These are phyloP conservation scores for Morbakka virulenta DNA, from an alignment of 30 jellyfish, hydroid and myxozoan genomes.

Conservation along the genomic window DNA sequence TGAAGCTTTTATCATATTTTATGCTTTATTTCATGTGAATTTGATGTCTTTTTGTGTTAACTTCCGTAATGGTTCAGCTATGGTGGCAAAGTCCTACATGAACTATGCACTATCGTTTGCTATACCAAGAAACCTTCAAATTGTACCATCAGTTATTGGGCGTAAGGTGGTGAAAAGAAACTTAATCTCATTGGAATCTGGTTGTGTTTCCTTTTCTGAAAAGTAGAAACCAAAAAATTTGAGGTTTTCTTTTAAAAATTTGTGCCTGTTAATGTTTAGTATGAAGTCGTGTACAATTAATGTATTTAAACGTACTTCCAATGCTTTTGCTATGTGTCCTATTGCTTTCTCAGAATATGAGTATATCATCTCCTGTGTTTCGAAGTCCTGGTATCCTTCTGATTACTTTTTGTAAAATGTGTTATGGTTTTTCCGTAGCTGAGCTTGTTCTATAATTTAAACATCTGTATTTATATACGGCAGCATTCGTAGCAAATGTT, in stretches of 20 bases:
- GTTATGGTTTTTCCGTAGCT: constrained; percentile 36
- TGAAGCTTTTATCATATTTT: too few species aligned
- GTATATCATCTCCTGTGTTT: not conserved
- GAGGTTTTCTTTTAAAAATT: constrained; percentile 25
- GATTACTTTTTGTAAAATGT: constrained; percentile 8
- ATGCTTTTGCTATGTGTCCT: not conserved
- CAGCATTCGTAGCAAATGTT: too few species aligned
- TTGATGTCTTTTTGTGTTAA: constrained; percentile 20
- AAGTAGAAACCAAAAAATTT: constrained; percentile 29
- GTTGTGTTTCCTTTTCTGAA: constrained; percentile 45
- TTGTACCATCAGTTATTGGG: constrained; percentile 16
- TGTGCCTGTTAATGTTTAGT: constrained; percentile 9
- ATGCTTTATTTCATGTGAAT: not conserved
- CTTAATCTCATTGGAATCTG: constrained; percentile 24
- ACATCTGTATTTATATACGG: not conserved
- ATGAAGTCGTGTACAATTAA: not conserved
- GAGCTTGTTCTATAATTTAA: constrained; percentile 36
- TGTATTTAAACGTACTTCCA: not conserved
- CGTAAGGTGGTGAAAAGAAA: constrained; percentile 13
- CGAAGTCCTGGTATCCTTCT: constrained; percentile 25
- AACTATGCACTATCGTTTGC: constrained; percentile 32
- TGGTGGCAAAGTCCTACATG: constrained; percentile 45
- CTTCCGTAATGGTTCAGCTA: constrained; percentile 34
- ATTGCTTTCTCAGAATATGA: too few species aligned
- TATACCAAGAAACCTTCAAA: constrained; percentile 48